These are phyloP conservation scores for Nycticryphes semicollaris DNA, from an alignment of 2,113 vertebrate species.

Conservation along the genomic window DNA sequence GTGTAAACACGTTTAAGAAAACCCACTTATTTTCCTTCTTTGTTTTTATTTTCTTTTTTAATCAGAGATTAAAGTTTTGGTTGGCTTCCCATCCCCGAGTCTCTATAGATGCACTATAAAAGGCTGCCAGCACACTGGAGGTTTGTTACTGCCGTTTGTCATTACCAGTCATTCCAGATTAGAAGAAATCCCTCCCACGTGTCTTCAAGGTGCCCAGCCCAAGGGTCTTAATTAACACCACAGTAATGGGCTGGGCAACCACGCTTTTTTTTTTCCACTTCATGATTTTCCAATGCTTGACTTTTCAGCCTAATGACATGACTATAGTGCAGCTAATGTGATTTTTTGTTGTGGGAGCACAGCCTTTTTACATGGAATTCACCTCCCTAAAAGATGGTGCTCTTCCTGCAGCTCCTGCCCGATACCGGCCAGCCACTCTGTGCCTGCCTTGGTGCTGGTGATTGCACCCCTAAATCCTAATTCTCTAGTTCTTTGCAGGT, in stretches of 20 bases:
- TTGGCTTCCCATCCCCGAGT: neutral
- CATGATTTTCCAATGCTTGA: neutral
- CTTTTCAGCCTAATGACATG: neutral
- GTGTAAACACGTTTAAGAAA: conserved; percentile 17
- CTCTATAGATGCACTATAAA: neutral
- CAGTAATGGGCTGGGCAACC: neutral
- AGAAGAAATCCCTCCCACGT: neutral
- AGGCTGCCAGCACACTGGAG: neutral
- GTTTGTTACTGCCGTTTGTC: neutral
- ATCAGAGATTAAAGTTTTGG: conserved; percentile 5
- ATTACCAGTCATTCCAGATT: neutral
- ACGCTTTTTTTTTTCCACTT: neutral
- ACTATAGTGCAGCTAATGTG: neutral
- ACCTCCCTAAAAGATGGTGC: neutral
- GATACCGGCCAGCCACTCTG: neutral
- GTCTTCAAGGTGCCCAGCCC: neutral
- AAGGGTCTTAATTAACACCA: neutral
- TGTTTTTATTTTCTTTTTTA: conserved; percentile 39
- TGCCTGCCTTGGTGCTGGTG: neutral
- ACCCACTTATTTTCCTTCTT: neutral
- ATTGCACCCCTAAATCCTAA: neutral
- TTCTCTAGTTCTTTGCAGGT: neutral
- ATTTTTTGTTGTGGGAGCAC: neutral
- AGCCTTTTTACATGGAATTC: neutral
- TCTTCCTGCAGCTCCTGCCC: neutral